Base-by-base conservation (phyloP, 2,797 vertebrate species). In the Hypotaenidia philippensis region DNA sequence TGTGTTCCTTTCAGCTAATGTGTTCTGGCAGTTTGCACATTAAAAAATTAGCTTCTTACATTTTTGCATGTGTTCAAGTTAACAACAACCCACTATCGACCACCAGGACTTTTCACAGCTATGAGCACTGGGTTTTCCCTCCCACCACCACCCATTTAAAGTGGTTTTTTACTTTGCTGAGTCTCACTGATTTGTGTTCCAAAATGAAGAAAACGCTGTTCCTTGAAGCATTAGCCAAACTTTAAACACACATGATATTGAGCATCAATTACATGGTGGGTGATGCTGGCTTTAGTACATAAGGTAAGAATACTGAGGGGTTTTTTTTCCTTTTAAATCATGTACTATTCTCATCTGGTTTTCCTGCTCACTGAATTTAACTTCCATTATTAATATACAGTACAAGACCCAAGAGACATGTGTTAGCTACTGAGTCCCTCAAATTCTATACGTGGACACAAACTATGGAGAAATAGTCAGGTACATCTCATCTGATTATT, bases 31-130 rank as follows among this genome's bases (percentile, higher is more conserved):
- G 56, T 49, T 72, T 32, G 29, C 91, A 56, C 44, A 81, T 20
- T 47, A 47, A 88, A 95, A 93, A 93, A 83, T 56, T 26, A 90
- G 31, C 65, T 83, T 86, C 36, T 90, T 72, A 32, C 10, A 86
- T 83, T 83, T 86, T 52, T 52, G n/a, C 65, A 83, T 38, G 52
- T 2, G 5, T 76, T 91, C 50, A 64, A 71, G 41, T 75, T 78
- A 84, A 76, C 9, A 5, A 65, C 93, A 91, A 52, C 2, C 6
- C 40, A 78, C 38, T 55, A 72, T 31, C 50, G 81, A 23, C 53
- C 85, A 75, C 16, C 31, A 61, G 26, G 41, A 69, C 69, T 83
- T 87, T 79, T 50, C 64, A 77, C 4, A 10, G 57, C 50, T 61
- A 47, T 14, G 78, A 50, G 26, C 31, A 83, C 5, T 18, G 36